Evolutionary conservation across 2,888 invertebrate genomes (phyloP).

Genomic region (Trachelus iudaicus): DNA sequence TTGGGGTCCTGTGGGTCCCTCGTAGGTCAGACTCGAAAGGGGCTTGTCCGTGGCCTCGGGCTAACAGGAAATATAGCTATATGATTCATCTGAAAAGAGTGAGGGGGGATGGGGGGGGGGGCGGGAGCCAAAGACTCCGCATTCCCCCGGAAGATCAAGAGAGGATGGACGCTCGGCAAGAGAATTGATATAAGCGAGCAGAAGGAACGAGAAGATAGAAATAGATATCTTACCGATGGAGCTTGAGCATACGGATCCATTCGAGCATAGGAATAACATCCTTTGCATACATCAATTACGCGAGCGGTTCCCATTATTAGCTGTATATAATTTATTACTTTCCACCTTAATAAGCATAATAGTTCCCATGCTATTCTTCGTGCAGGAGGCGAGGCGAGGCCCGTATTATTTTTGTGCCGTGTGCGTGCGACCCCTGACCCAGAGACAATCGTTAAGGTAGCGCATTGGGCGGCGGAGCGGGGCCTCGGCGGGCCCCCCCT

Average conservation of each 20-base stretch:
- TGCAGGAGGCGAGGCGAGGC: constrained; percentile 27
- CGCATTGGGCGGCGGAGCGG: constrained; percentile 48
- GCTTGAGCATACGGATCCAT: too few relatives aligned
- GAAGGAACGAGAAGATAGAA: too few relatives aligned
- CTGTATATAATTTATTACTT: constrained; percentile 64
- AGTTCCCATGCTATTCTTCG: constrained; percentile 59
- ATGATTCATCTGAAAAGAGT: too few relatives aligned
- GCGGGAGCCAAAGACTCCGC: too few relatives aligned
- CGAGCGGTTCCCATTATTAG: constrained; percentile 59
- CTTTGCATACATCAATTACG: constrained; percentile 63
- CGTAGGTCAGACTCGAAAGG: too few relatives aligned
- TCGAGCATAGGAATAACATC: constrained; percentile 31
- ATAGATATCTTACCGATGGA: too few relatives aligned
- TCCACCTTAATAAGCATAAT: constrained; percentile 65
- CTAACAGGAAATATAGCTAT: too few relatives aligned
- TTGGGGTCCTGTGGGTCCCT: background rate
- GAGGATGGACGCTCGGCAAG: too few relatives aligned
- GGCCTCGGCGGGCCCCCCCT: constrained; percentile 17
- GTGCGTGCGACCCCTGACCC: constrained; percentile 60
- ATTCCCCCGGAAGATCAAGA: too few relatives aligned
- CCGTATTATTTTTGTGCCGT: constrained; percentile 21
- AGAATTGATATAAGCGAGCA: too few relatives aligned
- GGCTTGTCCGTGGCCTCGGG: too few relatives aligned
- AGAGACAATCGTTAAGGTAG: constrained; percentile 64
- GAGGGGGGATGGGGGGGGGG: too few relatives aligned